Conservation (phyloP, 2,888 invertebrate species). For the Gisinianus flammeolus region DNA sequence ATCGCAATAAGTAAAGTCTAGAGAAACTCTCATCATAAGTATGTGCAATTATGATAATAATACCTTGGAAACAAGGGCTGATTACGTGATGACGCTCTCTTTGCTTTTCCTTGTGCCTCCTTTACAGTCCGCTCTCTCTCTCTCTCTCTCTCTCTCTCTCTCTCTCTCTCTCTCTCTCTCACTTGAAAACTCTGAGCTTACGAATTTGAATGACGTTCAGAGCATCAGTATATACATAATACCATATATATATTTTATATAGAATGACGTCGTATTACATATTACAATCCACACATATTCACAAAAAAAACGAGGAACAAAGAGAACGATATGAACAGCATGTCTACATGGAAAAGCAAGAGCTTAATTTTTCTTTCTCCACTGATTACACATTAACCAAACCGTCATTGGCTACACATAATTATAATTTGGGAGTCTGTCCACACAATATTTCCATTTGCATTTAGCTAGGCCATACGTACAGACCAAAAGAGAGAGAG, state of each 20-base stretch:
- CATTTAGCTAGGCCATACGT: background rate
- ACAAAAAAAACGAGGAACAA: background rate
- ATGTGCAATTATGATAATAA: slow-evolving; percentile 58
- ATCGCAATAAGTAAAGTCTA: too few species aligned
- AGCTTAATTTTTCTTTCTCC: background rate
- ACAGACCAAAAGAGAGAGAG: too few species aligned
- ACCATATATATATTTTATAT: too few species aligned
- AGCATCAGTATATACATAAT: too few species aligned
- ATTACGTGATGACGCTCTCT: slow-evolving; percentile 58
- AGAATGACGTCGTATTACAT: too few species aligned
- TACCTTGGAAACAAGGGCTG: slow-evolving; percentile 57
- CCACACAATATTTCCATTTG: background rate
- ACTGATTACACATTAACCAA: background rate
- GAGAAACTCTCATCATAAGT: slow-evolving; percentile 46
- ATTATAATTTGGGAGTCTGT: background rate
- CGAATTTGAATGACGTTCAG: background rate
- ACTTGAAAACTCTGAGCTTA: too few species aligned
- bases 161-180: background rate
- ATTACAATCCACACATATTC: too few species aligned
- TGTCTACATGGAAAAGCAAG: background rate
- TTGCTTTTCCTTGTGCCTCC: slow-evolving; percentile 17
- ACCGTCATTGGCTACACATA: background rate
- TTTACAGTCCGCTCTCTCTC: background rate
- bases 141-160: background rate
- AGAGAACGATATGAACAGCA: background rate